These are phyloP conservation scores for Mythimna pallens DNA, from an alignment of 2,888 invertebrate genomes.

Conservation along the genomic window DNA sequence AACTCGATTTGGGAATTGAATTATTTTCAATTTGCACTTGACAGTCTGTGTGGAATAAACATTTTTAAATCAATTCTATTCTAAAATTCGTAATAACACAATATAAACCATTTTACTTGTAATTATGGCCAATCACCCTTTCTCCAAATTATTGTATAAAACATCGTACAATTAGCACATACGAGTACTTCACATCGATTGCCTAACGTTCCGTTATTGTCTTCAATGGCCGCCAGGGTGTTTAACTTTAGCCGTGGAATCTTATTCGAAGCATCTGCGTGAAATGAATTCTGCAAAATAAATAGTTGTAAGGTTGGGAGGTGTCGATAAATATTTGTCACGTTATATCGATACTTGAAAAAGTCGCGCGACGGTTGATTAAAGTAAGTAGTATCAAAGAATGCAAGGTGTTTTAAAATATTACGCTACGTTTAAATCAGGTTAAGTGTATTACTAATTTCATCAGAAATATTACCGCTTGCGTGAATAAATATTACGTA, in stretches of 20 bases:
- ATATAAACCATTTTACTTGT: constrained; percentile 19
- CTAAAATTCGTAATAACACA: neutral
- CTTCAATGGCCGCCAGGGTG: constrained; percentile 39
- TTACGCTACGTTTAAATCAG: too few relatives aligned
- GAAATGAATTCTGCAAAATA: constrained; percentile 58
- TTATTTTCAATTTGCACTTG: too few relatives aligned
- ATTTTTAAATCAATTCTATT: neutral
- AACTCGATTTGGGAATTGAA: too few relatives aligned
- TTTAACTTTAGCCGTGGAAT: constrained; percentile 66
- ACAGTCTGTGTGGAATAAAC: too few relatives aligned
- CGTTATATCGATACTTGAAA: constrained; percentile 24
- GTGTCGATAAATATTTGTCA: constrained; percentile 5
- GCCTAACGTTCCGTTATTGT: constrained; percentile 33
- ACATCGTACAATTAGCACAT: constrained; percentile 29
- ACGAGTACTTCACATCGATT: constrained; percentile 8
- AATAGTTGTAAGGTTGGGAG: constrained; percentile 45
- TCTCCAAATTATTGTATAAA: constrained; percentile 19
- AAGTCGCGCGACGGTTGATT: neutral
- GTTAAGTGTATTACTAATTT: neutral
- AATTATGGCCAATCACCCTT: constrained; percentile 4
- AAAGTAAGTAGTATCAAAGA: too few relatives aligned
- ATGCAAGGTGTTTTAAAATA: neutral
- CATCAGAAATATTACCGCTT: neutral
- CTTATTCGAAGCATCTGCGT: constrained; percentile 59
- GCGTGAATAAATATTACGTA: too few relatives aligned